These are phyloP conservation scores for Motacilla tschutschensis DNA, from an alignment of 2,113 vertebrate genomes.

Conservation along the genomic window DNA sequence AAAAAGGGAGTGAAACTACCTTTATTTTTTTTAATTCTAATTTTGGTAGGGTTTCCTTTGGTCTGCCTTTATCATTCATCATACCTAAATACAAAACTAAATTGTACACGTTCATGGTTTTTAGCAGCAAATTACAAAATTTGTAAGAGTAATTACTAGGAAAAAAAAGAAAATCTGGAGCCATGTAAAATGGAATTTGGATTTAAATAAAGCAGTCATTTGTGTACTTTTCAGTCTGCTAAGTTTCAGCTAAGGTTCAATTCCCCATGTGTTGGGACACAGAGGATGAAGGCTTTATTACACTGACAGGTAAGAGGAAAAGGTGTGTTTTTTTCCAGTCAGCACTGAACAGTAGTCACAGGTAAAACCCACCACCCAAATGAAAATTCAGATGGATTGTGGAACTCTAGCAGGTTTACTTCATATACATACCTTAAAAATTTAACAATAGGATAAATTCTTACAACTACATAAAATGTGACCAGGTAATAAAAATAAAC, in stretches of 20 bases:
- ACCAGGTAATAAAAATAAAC: not conserved
- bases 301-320: not conserved
- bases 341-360: not conserved
- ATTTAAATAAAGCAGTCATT: not conserved
- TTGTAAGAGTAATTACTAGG: not conserved
- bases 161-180: not conserved
- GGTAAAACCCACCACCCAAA: not conserved
- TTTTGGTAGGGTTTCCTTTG: slow-evolving; percentile 85
- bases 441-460: not conserved
- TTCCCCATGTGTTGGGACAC: not conserved
- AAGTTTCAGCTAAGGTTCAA: not conserved
- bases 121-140: not conserved
- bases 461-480: not conserved
- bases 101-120: not conserved
- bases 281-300: not conserved
- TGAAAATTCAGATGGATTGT: not conserved
- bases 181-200: not conserved
- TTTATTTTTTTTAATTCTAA: slow-evolving; percentile 96
- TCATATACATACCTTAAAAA: not conserved
- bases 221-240: not conserved
- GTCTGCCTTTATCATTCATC: slow-evolving; percentile 92
- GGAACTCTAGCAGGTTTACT: not conserved
- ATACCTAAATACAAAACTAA: slow-evolving; percentile 74
- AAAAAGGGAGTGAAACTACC: slow-evolving; percentile 62
- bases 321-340: not conserved